These are phyloP conservation scores for Pogonophryne albipinna DNA, from an alignment of 2,797 vertebrate genomes.

Conservation along the genomic window DNA sequence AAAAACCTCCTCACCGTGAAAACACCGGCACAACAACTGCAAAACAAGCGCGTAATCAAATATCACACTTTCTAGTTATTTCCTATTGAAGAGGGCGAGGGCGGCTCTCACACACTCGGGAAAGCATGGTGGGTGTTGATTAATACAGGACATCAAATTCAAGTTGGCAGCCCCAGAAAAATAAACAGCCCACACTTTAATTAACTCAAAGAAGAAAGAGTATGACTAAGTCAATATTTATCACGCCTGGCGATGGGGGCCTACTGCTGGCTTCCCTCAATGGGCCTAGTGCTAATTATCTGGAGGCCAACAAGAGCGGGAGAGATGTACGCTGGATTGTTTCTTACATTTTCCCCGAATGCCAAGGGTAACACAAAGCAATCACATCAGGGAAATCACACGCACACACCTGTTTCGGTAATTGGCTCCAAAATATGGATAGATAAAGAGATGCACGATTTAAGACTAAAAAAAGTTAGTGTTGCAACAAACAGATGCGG, in stretches of 20 bases:
- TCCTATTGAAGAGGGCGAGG: constrained; percentile 37
- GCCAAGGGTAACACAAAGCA: constrained; percentile 57
- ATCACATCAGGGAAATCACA: constrained; percentile 61
- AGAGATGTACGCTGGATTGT: constrained; percentile 57
- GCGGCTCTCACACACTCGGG: constrained; percentile 32
- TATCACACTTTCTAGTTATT: constrained; percentile 28
- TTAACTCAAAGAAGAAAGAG: constrained; percentile 78
- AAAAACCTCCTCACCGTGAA: background rate
- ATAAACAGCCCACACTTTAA: constrained; percentile 80
- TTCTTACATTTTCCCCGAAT: constrained; percentile 71
- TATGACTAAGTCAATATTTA: constrained; percentile 83
- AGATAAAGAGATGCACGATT: constrained; percentile 57
- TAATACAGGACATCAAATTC: constrained; percentile 75
- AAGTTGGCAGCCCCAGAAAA: constrained; percentile 75
- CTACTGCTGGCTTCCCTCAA: constrained; percentile 65
- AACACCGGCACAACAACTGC: constrained; percentile 1
- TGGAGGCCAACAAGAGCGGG: constrained; percentile 71
- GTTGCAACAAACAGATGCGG: background rate
- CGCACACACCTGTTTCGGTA: constrained; percentile 40
- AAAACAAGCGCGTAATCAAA: constrained; percentile 3
- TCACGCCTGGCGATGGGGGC: constrained; percentile 69
- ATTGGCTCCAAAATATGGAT: constrained; percentile 50
- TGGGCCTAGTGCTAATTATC: constrained; percentile 79
- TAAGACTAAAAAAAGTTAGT: constrained; percentile 38
- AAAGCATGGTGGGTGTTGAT: constrained; percentile 73